Evolutionary conservation across 2,797 vertebrate species (phyloP).

Genomic region (Premnoplex brunnescens): DNA sequence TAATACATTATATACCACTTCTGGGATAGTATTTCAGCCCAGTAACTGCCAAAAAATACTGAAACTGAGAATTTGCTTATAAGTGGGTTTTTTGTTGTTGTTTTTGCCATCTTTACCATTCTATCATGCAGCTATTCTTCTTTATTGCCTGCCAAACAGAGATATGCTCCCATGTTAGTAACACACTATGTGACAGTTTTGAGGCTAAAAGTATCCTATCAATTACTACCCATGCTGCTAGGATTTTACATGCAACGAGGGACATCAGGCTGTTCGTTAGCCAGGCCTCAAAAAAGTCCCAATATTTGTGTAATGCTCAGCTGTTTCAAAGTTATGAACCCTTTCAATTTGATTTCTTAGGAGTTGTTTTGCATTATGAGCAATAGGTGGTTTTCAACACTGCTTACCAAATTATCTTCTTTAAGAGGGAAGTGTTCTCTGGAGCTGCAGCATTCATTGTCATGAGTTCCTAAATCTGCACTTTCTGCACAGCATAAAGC

Average conservation of each 20-base stretch:
- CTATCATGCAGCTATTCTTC: not conserved
- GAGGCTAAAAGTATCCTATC: not conserved
- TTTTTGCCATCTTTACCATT: not conserved
- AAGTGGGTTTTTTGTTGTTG: not conserved
- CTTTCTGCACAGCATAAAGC: not conserved
- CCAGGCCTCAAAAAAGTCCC: not conserved
- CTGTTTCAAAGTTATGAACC: not conserved
- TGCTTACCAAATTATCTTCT: not conserved
- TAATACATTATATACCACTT: not conserved
- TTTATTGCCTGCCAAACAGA: not conserved
- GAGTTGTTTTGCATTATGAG: not conserved
- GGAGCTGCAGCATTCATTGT: not conserved
- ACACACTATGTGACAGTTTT: not conserved
- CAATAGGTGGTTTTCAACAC: not conserved
- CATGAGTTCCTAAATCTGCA: not conserved
- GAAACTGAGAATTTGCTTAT: not conserved
- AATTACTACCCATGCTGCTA: not conserved
- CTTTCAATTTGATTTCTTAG: not conserved
- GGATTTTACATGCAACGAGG: not conserved
- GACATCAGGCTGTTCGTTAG: not conserved
- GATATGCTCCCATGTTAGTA: accelerated
- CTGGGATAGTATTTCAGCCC: not conserved
- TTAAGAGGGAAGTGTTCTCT: not conserved
- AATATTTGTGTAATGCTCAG: not conserved
- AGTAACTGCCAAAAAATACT: not conserved